Conservation (phyloP, 1,140 invertebrate genomes). For the Hestina assimilis region DNA sequence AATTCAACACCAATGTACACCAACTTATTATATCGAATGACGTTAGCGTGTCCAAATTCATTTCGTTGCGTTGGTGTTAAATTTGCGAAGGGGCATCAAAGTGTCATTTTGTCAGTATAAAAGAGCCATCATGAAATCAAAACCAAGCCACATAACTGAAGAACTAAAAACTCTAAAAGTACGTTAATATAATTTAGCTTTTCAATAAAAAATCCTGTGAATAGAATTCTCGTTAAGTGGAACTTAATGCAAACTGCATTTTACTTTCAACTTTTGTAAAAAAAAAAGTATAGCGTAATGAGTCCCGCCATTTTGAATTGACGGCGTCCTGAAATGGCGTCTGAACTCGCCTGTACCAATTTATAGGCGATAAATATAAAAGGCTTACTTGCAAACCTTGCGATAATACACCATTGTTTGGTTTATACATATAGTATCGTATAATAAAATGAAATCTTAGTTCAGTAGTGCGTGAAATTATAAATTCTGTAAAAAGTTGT, state of each 20-base stretch:
- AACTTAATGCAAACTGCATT: slow-evolving; percentile 26
- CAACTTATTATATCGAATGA: no score
- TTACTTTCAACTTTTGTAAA: slow-evolving; percentile 17
- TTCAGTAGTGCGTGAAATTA: slow-evolving; percentile 17
- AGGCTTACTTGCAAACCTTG: slow-evolving; percentile 22
- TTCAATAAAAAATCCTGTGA: slow-evolving; percentile 11
- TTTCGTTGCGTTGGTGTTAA: no score
- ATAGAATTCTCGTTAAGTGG: slow-evolving; percentile 15
- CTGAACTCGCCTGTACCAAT: slow-evolving; percentile 35
- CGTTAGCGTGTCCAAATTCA: no score
- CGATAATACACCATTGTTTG: slow-evolving; percentile 36
- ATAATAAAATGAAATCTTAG: slow-evolving; percentile 5
- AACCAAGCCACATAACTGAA: no score
- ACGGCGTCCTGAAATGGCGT: slow-evolving; percentile 15
- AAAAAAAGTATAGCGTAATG: slow-evolving; percentile 18
- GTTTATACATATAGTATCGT: slow-evolving; percentile 7
- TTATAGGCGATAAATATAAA: slow-evolving; percentile 36
- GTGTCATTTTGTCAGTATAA: no score
- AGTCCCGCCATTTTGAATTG: slow-evolving; percentile 20
- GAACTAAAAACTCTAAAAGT: not conserved
- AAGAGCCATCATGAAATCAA: no score
- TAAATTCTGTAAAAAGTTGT: no score
- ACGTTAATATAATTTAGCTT: not conserved
- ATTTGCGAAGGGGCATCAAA: no score
- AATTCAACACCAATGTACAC: no score